phyloP scores from a whole-genome alignment of 2,888 invertebrate genomes.

The Oligia latruncula region DNA sequence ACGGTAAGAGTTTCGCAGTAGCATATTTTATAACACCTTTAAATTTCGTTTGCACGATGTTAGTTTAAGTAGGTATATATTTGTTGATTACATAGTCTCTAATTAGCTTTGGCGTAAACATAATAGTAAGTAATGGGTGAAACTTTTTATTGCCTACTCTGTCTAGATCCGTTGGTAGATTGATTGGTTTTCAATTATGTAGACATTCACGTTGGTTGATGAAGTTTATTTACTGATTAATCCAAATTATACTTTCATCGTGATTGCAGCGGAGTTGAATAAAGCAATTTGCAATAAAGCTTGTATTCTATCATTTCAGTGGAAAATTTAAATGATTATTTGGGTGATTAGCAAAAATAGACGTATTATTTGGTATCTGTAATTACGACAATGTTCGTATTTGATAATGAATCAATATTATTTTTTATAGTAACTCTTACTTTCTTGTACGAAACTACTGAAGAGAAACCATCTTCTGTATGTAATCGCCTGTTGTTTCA shows the following conservation, averaged over 20 bases:
- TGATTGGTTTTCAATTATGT: constrained; percentile 47
- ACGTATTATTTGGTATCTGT: neutral
- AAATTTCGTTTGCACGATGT: constrained; percentile 42
- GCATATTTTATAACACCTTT: constrained; percentile 55
- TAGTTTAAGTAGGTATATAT: constrained; percentile 22
- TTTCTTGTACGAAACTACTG: neutral
- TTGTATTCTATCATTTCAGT: constrained; percentile 11
- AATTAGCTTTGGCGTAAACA: constrained; percentile 41
- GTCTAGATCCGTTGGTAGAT: constrained; percentile 34
- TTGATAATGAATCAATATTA: neutral
- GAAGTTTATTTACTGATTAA: constrained; percentile 24
- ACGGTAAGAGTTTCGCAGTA: constrained; percentile 19
- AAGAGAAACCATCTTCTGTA: neutral
- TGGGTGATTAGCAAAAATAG: constrained; percentile 13
- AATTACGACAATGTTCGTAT: neutral
- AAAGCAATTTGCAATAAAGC: constrained; percentile 18
- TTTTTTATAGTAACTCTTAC: neutral
- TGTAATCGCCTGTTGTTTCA: neutral
- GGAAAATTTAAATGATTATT: constrained; percentile 31
- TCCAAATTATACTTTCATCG: constrained; percentile 35
- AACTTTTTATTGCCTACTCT: constrained; percentile 41
- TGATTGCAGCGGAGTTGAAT: constrained; percentile 2
- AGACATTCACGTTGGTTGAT: constrained; percentile 19
- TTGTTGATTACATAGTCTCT: constrained; percentile 30
- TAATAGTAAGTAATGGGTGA: constrained; percentile 20